Percentiles rank a stretch among this genome's conserved stretches.
Evolutionary conservation across 2,113 vertebrate genomes (phyloP).

Genomic region (Australoheros scitulus): DNA sequence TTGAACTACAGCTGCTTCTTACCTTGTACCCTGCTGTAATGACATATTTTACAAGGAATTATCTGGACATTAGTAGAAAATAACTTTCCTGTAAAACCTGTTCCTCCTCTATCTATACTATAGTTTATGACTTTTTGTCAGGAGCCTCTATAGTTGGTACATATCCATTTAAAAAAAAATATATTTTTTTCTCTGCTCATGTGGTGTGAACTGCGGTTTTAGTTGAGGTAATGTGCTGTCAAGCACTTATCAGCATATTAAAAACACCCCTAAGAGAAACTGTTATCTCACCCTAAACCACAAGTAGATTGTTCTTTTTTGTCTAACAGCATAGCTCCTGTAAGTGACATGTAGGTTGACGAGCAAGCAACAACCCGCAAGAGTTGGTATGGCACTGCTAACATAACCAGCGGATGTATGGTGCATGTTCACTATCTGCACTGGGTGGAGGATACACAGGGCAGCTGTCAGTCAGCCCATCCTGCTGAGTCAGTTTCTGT

Average conservation of each 20-base stretch:
- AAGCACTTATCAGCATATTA: slow-evolving; percentile 17
- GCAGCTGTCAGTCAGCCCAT: slow-evolving; percentile 58
- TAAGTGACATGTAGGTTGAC: slow-evolving; percentile 33
- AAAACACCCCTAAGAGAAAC: background rate
- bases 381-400: background rate
- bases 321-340: background rate
- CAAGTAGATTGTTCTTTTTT: background rate
- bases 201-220: slow-evolving; percentile 29
- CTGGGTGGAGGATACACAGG: slow-evolving; percentile 38
- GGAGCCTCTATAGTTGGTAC: background rate
- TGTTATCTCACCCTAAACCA: slow-evolving; percentile 23
- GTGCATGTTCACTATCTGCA: slow-evolving; percentile 42
- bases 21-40: background rate
- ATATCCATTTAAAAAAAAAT: too few species aligned
- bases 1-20: background rate
- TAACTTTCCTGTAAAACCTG: background rate
- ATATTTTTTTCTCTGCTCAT: background rate
- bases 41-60: background rate
- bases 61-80: background rate
- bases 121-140: background rate
- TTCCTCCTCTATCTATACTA: background rate
- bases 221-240: slow-evolving; percentile 31
- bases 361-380: background rate
- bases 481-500: slow-evolving; percentile 72
- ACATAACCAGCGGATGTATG: slow-evolving; percentile 55